Base-by-base conservation (phyloP, 2,888 invertebrate species). In the Xylota sylvarum region DNA sequence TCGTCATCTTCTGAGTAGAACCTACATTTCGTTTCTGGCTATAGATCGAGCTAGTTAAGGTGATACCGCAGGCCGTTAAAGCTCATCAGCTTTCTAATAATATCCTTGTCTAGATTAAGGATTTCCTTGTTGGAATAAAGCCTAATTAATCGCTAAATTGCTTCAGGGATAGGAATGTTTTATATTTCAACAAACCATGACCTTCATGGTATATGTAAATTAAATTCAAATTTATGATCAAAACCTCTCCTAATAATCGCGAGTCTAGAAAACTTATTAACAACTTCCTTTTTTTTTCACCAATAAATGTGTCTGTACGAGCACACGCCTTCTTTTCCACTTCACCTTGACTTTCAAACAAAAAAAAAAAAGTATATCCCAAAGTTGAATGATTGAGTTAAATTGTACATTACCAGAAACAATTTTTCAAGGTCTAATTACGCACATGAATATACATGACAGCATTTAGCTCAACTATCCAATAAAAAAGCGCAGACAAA, bases 391-490 rank as follows among this genome's bases (percentile, higher is more conserved):
- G 67, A 60, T 83, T 78, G 70, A 43, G 46, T 83, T 77, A 35
- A 67, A 32, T 84, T 64, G 65, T 80, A 76, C 70, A 70, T 56
- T 72, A 76, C 37, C 65, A 67, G 52, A 76, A 76, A 81, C 32
- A 32, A 62, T 23, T 46, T 70, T 67, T 81, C 85, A 81, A 85
- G 85, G 81, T 85, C 85, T 55, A 74, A 43, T 76, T 85, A 85
- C 85, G 81, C 85, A 81, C 69, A 81, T 65, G 72, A 67, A 72
- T 60, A 78, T 70, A 56, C 70, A 70, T 58, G 76, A 46, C 56
- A 70, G 30, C 70, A 43, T 84, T 84, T 64, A 17, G 48, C 23
- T 19, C 17, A 58, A 76, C 79, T 79, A 79, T 65, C 79, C 48
- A 72, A 72, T 65, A 69, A 78, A 55, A 77, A 37, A 17, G 43